Evolutionary conservation across 53 echinoderm and acorn worm genomes (phyloP).

Genomic region (Zoroaster sp.): DNA sequence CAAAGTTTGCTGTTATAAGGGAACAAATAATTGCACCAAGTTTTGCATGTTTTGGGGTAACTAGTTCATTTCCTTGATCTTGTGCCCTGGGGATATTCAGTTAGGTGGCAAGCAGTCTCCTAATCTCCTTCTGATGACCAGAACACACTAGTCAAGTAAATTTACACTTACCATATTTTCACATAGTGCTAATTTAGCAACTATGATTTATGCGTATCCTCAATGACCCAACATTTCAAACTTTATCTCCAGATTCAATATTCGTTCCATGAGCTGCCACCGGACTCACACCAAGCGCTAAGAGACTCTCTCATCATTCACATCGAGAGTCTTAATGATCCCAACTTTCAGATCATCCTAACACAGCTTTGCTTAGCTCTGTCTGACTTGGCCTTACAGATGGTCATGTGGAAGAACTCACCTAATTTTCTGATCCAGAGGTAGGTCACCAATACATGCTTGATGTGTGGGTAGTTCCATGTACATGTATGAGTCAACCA

Average conservation of each 20-base stretch:
- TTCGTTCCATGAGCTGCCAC: slow-evolving; percentile 88
- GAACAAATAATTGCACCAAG: not conserved
- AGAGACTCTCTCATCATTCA: slow-evolving; percentile 89
- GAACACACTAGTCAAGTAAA: too few species aligned
- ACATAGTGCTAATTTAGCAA: too few species aligned
- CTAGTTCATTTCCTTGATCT: too few species aligned
- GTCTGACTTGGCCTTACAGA: slow-evolving; percentile 91
- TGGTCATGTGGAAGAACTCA: slow-evolving; percentile 90
- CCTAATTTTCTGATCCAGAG: slow-evolving; percentile 83
- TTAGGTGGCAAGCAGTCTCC: too few species aligned
- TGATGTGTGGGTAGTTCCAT: too few species aligned
- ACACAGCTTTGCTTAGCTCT: slow-evolving; percentile 97
- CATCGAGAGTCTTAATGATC: slow-evolving; percentile 79
- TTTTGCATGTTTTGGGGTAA: not conserved
- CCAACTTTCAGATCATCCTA: slow-evolving; percentile 87
- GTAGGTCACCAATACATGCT: slow-evolving; percentile 19
- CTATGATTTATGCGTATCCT: too few species aligned
- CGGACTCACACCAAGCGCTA: slow-evolving; percentile 81
- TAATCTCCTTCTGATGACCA: too few species aligned
- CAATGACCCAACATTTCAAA: not conserved
- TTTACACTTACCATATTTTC: too few species aligned
- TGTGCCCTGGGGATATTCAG: too few species aligned
- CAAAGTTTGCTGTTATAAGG: too few species aligned
- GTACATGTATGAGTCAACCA: too few species aligned
- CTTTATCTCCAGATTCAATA: slow-evolving; percentile 77